Evolutionary conservation across 2,888 invertebrate species (phyloP), one percentile per base, ranked within the genome.

Genomic region (Euclidia mi): DNA sequence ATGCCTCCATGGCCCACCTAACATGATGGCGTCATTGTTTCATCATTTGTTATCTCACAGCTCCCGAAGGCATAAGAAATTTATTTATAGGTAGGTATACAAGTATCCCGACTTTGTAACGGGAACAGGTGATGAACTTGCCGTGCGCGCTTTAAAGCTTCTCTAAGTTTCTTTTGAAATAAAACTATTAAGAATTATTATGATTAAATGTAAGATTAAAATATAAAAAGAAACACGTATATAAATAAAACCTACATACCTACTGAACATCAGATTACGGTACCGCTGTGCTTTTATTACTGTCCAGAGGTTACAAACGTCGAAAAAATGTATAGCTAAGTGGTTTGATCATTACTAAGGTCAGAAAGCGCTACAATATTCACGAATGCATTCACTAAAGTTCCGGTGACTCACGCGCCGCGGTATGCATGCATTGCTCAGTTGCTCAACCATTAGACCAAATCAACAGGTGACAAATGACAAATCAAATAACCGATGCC

Each of bases 11-110:
- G 65, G 79, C 79, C 82, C 80, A 78, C 78, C 84, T 81, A 82
- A 70, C 79, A 82, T 80, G 78, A 81, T 78, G 79, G 81, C 85
- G 82, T 88, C 86, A 87, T 86, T 88, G 82, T 85, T 89, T 85
- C 85, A 86, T 87, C 85, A 87, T 88, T 85, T 84, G 80, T 84
- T 88, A 88, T 84, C 84, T 79, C 72, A 78, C 70, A 66, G 72
- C 69, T 87, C 83, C 82, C 79, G 71, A 71, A 79, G 83, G 82
- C 80, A 81, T 71, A 69, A 67, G 59, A 77, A 80, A 80, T 79
- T 71, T 74, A 44, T 43, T 14, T 51, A 43, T 42, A 49, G 15
- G 40, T 29, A 41, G 43, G 32, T 45, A 29, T 48, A 45, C 37
- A 41, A 41, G 32, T 45, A 29, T 48, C 47, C 37, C 38, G 7